A percentile compares a stretch with the other conserved stretches of the same genome.
Evolutionary conservation across 2,888 invertebrate genomes (phyloP).

Genomic region (Anagyrus pseudococci): DNA sequence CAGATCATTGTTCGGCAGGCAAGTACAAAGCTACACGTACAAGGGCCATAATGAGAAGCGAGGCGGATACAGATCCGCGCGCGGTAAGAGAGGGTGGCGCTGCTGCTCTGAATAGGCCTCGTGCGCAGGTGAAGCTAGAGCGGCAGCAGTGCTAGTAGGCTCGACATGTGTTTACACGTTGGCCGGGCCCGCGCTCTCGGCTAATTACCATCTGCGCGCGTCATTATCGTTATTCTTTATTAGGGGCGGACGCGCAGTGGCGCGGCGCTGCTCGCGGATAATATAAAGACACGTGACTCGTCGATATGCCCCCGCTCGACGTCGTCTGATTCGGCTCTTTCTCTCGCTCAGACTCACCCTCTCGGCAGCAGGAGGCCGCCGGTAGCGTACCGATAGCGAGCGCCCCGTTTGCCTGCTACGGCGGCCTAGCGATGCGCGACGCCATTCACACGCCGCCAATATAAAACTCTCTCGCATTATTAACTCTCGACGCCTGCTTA

Average conservation of each 20-base stretch:
- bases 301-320: too few relatives aligned
- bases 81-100: background rate
- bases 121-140: too few relatives aligned
- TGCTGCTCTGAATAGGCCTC: background rate
- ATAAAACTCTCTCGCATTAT: constrained; percentile 52
- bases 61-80: too few relatives aligned
- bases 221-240: constrained; percentile 45
- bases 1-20: too few relatives aligned
- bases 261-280: too few relatives aligned
- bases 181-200: constrained; percentile 23
- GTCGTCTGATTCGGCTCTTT: too few relatives aligned
- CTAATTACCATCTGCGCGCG: constrained; percentile 34
- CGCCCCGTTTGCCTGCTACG: constrained; percentile 49
- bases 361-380: too few relatives aligned
- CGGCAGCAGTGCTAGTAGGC: too few relatives aligned
- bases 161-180: constrained; percentile 33
- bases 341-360: too few relatives aligned
- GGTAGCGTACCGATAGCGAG: too few relatives aligned
- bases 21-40: constrained; percentile 29
- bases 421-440: constrained; percentile 56
- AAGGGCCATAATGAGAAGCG: constrained; percentile 30
- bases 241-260: background rate
- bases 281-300: too few relatives aligned
- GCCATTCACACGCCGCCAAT: constrained; percentile 52
- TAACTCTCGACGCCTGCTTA: too few relatives aligned